These are phyloP conservation scores for Tortricodes alternella DNA, from an alignment of 2,888 invertebrate genomes.

Conservation along the genomic window DNA sequence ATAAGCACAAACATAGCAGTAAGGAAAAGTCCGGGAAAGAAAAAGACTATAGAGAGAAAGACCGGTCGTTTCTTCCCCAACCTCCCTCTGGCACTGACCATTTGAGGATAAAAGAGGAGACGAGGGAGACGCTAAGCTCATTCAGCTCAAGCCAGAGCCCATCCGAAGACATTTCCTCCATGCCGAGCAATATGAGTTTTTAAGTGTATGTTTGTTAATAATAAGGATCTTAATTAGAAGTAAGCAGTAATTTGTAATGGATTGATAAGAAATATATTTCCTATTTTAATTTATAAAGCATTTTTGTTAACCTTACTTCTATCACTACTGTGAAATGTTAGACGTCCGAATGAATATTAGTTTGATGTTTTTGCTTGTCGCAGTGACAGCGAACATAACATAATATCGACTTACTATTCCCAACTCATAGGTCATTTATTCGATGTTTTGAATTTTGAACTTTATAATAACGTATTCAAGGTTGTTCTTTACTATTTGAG, in stretches of 20 bases:
- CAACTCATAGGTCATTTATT: too few relatives aligned
- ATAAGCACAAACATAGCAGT: conserved; percentile 91
- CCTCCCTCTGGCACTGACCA: conserved; percentile 75
- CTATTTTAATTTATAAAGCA: neutral
- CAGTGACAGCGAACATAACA: too few relatives aligned
- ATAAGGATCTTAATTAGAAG: neutral
- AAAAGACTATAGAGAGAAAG: conserved; percentile 77
- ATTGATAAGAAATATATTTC: neutral
- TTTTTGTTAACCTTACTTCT: neutral
- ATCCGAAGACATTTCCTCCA: conserved; percentile 74
- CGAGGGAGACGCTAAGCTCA: conserved; percentile 89
- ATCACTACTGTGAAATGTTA: neutral
- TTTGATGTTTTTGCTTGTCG: too few relatives aligned
- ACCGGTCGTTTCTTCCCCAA: conserved; percentile 46
- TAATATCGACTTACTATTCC: too few relatives aligned
- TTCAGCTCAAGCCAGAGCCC: conserved; percentile 90
- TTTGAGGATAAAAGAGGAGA: conserved; percentile 87
- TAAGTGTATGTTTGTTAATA: conserved; percentile 34
- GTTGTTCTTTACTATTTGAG: too few relatives aligned
- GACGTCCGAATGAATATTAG: too few relatives aligned
- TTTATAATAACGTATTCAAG: too few relatives aligned
- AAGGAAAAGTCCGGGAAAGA: conserved; percentile 67
- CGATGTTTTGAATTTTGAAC: too few relatives aligned
- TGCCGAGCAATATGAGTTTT: conserved; percentile 74
- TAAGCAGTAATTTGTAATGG: conserved; percentile 5